phyloP scores from a whole-genome alignment of 2,888 invertebrate species.

The Sabatieria punctata region DNA sequence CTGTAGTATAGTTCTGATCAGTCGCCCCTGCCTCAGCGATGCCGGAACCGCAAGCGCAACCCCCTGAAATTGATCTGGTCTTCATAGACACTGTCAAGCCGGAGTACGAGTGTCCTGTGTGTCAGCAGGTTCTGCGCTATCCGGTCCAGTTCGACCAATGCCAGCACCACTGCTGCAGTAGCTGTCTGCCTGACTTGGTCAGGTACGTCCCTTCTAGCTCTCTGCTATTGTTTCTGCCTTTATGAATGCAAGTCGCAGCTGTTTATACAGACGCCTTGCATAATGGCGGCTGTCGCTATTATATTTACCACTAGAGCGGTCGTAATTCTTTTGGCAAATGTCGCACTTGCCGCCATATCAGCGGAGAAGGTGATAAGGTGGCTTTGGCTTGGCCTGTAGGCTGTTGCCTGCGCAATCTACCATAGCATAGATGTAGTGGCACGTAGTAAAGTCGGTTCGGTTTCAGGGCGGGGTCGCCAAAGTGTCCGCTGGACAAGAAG shows the following conservation, averaged over 20 bases:
- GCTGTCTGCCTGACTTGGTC: slow-evolving; percentile 25
- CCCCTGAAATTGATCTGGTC: slow-evolving; percentile 4
- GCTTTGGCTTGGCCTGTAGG: no score
- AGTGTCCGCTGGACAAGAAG: slow-evolving; percentile 9
- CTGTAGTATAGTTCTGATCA: not conserved
- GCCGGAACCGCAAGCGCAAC: not conserved
- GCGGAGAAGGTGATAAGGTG: no score
- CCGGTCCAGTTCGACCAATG: slow-evolving; percentile 29
- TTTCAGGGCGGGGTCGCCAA: no score
- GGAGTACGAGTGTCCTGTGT: slow-evolving; percentile 26
- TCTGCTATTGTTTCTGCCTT: not conserved
- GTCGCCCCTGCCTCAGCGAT: no score
- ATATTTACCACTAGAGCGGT: no score
- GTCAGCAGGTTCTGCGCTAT: slow-evolving; percentile 18
- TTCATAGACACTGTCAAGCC: slow-evolving; percentile 15
- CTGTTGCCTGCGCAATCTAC: no score
- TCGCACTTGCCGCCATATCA: no score
- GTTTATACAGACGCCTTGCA: no score
- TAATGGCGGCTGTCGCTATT: no score
- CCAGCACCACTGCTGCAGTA: slow-evolving; percentile 27
- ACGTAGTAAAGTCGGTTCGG: no score
- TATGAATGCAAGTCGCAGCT: not conserved
- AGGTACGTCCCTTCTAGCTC: slow-evolving; percentile 14
- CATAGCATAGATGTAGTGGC: no score
- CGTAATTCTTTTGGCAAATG: no score